Conservation (phyloP, 2,113 vertebrate genomes). For the Hemiscyllium ocellatum region DNA sequence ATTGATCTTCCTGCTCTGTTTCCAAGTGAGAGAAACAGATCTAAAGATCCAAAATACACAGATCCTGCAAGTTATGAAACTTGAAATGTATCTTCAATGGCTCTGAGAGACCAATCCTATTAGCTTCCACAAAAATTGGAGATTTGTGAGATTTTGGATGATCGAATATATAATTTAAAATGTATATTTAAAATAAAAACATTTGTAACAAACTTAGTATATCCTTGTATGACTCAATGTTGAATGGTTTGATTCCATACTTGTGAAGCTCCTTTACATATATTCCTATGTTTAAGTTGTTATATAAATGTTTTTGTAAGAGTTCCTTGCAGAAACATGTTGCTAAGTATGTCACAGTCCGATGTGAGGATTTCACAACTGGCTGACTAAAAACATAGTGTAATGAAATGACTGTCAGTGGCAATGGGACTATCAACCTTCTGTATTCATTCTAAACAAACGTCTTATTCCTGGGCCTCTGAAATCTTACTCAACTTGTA, state of each 20-base stretch:
- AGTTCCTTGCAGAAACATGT: neutral
- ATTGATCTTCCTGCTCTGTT: too few relatives aligned
- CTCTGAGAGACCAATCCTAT: neutral
- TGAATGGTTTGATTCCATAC: too few relatives aligned
- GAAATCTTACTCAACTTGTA: neutral
- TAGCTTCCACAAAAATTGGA: neutral
- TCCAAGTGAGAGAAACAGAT: too few relatives aligned
- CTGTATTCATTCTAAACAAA: neutral
- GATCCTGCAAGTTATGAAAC: too few relatives aligned
- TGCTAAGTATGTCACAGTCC: neutral
- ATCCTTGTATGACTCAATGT: too few relatives aligned
- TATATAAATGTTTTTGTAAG: too few relatives aligned
- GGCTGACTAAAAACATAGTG: neutral
- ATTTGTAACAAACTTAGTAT: too few relatives aligned
- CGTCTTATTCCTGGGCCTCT: neutral
- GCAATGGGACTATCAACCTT: neutral
- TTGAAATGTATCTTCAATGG: neutral
- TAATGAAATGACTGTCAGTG: neutral
- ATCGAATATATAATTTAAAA: too few relatives aligned
- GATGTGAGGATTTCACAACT: neutral
- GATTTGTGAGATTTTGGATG: neutral
- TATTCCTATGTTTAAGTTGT: too few relatives aligned
- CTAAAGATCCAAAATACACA: too few relatives aligned
- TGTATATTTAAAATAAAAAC: too few relatives aligned
- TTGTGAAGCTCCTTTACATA: too few relatives aligned